Conservation (phyloP, 2,113 vertebrate species). For the Phalacrocorax brasilianus region DNA sequence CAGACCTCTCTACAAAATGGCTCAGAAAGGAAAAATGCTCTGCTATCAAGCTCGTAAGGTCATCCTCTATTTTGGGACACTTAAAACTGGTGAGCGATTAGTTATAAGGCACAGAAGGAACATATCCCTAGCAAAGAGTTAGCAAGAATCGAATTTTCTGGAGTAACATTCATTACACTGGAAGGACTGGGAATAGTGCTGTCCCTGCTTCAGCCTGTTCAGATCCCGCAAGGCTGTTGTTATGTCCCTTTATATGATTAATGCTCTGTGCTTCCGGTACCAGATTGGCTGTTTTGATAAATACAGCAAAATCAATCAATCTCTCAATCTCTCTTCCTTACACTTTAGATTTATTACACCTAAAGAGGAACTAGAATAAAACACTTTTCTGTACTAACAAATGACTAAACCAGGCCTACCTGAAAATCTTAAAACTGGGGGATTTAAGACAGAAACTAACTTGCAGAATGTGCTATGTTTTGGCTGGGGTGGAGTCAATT, state of each 20-base stretch:
- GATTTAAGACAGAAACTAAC: background rate
- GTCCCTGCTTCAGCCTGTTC: background rate
- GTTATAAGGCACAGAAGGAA: background rate
- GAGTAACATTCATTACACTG: background rate
- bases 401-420: background rate
- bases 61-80: background rate
- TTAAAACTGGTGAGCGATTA: background rate
- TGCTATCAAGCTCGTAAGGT: background rate
- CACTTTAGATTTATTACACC: background rate
- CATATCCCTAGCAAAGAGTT: background rate
- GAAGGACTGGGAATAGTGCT: background rate
- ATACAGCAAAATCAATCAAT: constrained; percentile 14
- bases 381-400: background rate
- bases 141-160: background rate
- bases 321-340: background rate
- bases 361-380: background rate
- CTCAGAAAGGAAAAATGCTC: background rate
- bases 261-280: background rate
- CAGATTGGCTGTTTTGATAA: background rate
- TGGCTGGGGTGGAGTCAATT: too few relatives aligned
- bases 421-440: background rate
- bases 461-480: background rate
- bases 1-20: background rate
- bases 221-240: background rate
- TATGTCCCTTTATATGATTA: background rate